Conservation (phyloP, 2,888 invertebrate genomes). For the Drosophila mimica region DNA sequence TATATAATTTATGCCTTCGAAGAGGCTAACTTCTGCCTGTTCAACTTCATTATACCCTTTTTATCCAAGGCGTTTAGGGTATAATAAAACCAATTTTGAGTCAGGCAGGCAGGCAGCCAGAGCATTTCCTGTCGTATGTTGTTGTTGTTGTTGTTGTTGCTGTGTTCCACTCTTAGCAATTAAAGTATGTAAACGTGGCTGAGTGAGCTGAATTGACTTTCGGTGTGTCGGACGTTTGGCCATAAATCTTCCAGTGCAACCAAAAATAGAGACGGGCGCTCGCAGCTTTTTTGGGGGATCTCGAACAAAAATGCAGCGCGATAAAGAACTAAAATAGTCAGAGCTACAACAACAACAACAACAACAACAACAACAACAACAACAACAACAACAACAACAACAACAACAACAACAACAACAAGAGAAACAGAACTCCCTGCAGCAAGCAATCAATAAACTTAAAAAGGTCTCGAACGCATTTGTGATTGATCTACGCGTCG, state of each 20-base stretch:
- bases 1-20: neutral
- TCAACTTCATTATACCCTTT: neutral
- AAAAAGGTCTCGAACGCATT: constrained; percentile 34
- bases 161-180: constrained; percentile 55
- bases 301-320: constrained; percentile 30
- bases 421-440: constrained; percentile 1
- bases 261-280: constrained; percentile 64
- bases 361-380: too few species aligned
- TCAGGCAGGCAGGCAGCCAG: constrained; percentile 27
- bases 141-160: constrained; percentile 27
- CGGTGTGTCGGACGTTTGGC: constrained; percentile 54
- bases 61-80: neutral
- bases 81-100: constrained; percentile 60
- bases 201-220: constrained; percentile 62
- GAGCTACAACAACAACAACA: constrained; percentile 25
- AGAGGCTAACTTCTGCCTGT: neutral
- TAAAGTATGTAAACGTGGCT: constrained; percentile 75
- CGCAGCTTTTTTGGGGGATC: constrained; percentile 20
- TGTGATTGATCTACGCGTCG: constrained; percentile 69
- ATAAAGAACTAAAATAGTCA: constrained; percentile 26
- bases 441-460: constrained; percentile 47
- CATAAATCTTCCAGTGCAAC: constrained; percentile 70
- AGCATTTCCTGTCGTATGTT: constrained; percentile 72
- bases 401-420: constrained; percentile 9
- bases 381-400: neutral